These are phyloP conservation scores for Lepidotrigona ventralis DNA, from an alignment of 1,140 invertebrate genomes.

Conservation along the genomic window DNA sequence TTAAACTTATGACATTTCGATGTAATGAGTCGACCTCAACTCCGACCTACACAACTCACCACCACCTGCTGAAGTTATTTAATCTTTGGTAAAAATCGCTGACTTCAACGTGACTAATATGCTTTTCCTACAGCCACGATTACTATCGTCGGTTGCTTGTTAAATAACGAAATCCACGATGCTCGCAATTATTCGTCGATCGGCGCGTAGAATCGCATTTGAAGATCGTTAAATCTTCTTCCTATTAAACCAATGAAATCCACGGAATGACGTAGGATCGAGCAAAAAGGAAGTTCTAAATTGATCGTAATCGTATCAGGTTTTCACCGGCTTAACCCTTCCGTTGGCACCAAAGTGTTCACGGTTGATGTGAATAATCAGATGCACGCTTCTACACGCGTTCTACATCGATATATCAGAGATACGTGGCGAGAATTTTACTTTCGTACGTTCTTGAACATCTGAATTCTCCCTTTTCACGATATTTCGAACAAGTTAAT, in stretches of 20 bases:
- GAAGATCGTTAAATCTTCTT: background rate
- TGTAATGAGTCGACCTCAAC: background rate
- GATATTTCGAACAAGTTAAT: background rate
- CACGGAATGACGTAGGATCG: background rate
- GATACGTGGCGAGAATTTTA: background rate
- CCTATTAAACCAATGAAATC: background rate
- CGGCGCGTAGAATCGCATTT: background rate
- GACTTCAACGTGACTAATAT: background rate
- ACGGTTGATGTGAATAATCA: background rate
- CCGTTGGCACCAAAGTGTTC: background rate
- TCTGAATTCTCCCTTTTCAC: background rate
- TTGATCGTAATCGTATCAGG: background rate
- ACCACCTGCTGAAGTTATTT: constrained; percentile 14
- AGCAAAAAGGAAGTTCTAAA: background rate
- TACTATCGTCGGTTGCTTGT: background rate
- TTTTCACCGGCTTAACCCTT: background rate
- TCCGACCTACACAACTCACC: background rate
- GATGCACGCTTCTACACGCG: too few relatives aligned
- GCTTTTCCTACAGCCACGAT: background rate
- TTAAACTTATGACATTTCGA: background rate
- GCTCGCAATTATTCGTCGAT: background rate
- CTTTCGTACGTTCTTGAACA: background rate
- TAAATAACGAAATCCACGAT: background rate
- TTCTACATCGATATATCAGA: background rate
- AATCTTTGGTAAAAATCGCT: constrained; percentile 22